Evolutionary conservation across 2,888 invertebrate species (phyloP).

Genomic region (Pseudoips prasinana): DNA sequence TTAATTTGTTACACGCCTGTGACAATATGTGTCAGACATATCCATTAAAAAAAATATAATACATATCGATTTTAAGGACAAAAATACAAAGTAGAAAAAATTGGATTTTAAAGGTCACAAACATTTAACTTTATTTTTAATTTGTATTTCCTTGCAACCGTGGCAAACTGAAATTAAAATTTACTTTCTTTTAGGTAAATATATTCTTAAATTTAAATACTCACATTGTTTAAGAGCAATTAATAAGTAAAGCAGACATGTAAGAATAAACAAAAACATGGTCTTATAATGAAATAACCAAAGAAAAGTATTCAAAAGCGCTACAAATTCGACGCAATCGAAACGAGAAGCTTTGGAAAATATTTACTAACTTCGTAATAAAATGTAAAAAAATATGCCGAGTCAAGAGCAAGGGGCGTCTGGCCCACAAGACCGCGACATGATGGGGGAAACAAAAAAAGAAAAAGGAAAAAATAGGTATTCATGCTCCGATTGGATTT

Average conservation of each 20-base stretch:
- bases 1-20: too few species aligned
- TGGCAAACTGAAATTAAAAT: too few species aligned
- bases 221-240: too few species aligned
- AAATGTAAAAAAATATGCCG: slow-evolving; percentile 72
- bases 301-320: slow-evolving; percentile 21
- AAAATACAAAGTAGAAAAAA: too few species aligned
- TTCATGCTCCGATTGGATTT: slow-evolving; percentile 74
- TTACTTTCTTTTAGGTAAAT: too few species aligned
- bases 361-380: slow-evolving; percentile 77
- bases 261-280: not conserved
- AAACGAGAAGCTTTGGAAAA: slow-evolving; percentile 62
- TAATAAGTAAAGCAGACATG: too few species aligned
- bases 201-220: not conserved
- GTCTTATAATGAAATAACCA: not conserved
- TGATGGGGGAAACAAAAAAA: slow-evolving; percentile 66
- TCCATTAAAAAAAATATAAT: too few species aligned
- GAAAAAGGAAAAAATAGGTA: slow-evolving; percentile 64
- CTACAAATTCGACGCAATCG: slow-evolving; percentile 60
- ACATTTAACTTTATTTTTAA: too few species aligned
- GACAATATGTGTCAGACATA: too few species aligned
- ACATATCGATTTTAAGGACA: too few species aligned
- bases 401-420: slow-evolving; percentile 78
- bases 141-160: too few species aligned
- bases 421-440: slow-evolving; percentile 76
- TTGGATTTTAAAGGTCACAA: too few species aligned